Evolutionary conservation across 2,888 invertebrate genomes (phyloP), one percentile per base, ranked within the genome.

Genomic region (Strigamia crassipes): DNA sequence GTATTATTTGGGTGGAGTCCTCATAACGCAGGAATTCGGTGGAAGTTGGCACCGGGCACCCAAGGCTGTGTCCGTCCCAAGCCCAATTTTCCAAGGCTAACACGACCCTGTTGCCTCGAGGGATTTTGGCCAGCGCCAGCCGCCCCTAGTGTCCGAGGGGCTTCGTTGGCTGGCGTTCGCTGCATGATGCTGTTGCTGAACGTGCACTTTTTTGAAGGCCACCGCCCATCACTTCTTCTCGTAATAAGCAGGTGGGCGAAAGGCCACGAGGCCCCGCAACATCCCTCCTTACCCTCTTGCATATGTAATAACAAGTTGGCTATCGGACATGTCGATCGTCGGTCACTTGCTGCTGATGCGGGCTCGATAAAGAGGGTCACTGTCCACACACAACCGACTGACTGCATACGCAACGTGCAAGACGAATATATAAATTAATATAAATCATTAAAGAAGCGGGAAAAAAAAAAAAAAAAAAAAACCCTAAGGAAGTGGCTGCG

Each of bases 1-100:
- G 79, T 79, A 79, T 79, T 79, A 79, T 42, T 42, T 79, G 79
- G 79, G 79, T 79, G 79, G 79, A 42, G 79, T 79, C 23, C 42
- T 41, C 38, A 79, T 79, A 79, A 38, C 79, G 23, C 38, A 6
- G 79, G 79, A 79, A 79, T 79, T 79, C 23, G 21, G 79, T 12
- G 8, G 13, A 15, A 15, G 61, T 21, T 21, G n/a, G 61, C 9
- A 61, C 21, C 61, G 10, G 61, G 61, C 61, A 61, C 61, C 61
- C 61, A 61, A 61, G 61, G 61, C 61, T 61, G 78, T 34, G 34
- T 78, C 78, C 78, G 23, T 41, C n/a, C n/a, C n/a, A n/a, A n/a
- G n/a, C n/a, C n/a, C n/a, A n/a, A n/a, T n/a, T n/a, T n/a, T n/a
- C 79, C 79, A 79, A 79, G 79, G 79, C 38, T 42, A 42, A 41